phyloP scores from a whole-genome alignment of 2,797 vertebrate species.

The Tokudaia muenninki region DNA sequence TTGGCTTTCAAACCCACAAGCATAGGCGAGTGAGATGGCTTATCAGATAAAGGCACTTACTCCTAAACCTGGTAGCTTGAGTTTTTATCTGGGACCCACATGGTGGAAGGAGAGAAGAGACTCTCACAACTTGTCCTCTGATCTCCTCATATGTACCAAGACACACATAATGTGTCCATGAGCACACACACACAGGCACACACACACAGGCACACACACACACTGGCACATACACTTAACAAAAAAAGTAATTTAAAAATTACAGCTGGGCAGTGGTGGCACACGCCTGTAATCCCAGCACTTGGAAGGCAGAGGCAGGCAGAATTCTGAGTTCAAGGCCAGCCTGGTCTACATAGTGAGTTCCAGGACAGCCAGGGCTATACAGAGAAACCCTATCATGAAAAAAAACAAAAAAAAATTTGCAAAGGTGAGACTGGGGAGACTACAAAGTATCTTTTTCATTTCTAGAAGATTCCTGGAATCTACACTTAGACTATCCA shows the following conservation, averaged over 20 bases:
- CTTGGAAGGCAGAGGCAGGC: too few relatives aligned
- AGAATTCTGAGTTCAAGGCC: too few relatives aligned
- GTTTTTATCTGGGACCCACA: background rate
- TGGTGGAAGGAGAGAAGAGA: background rate
- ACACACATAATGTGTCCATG: background rate
- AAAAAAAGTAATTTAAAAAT: background rate
- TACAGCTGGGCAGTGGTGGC: too few relatives aligned
- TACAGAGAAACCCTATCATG: too few relatives aligned
- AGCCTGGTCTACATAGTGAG: too few relatives aligned
- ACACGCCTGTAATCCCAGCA: too few relatives aligned
- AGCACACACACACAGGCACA: background rate
- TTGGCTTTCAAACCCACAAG: background rate
- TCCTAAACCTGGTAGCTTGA: background rate
- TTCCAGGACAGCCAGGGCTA: too few relatives aligned
- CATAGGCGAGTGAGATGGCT: background rate
- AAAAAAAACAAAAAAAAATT: background rate
- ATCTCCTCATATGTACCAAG: background rate
- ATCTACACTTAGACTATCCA: background rate
- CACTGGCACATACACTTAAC: background rate
- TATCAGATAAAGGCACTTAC: background rate
- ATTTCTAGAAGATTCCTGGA: constrained; percentile 46
- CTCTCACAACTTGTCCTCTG: background rate
- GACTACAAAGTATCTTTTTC: background rate
- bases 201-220: background rate
- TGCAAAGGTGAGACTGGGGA: background rate